These are phyloP conservation scores for Cerastoderma edule DNA, from an alignment of 2,888 invertebrate species.

Conservation along the genomic window DNA sequence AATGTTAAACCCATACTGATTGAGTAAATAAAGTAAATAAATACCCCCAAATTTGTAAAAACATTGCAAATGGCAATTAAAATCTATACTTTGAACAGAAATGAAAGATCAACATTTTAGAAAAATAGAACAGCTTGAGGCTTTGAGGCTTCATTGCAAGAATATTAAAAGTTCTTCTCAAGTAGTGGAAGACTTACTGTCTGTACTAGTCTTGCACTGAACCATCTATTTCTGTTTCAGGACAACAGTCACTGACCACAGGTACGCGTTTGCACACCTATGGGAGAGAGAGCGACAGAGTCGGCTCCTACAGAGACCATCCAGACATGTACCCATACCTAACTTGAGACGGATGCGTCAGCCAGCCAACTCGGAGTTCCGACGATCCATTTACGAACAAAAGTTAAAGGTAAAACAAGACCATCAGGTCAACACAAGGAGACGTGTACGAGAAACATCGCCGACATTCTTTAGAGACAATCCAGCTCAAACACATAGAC, in stretches of 20 bases:
- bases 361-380: conserved; percentile 79
- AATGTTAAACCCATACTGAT: too few species aligned
- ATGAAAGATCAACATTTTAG: too few species aligned
- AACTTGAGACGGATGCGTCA: conserved; percentile 52
- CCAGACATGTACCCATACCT: conserved; percentile 45
- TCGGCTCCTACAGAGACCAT: conserved; percentile 60
- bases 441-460: conserved; percentile 70
- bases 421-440: conserved; percentile 71
- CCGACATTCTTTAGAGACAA: conserved; percentile 85
- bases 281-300: conserved; percentile 49
- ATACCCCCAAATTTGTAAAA: too few species aligned
- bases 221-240: conserved; percentile 49
- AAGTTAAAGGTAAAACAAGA: conserved; percentile 91
- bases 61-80: too few species aligned
- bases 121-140: too few species aligned
- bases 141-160: too few species aligned
- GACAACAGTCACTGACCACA: conserved; percentile 81
- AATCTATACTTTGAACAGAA: too few species aligned
- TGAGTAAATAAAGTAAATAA: too few species aligned
- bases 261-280: conserved; percentile 60
- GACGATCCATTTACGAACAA: conserved; percentile 90
- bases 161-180: too few species aligned
- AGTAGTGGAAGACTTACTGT: too few species aligned
- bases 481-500: conserved; percentile 91
- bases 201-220: too few species aligned